Evolutionary conservation across 2,113 vertebrate species (phyloP).

Genomic region (Proterorhinus semilunaris): DNA sequence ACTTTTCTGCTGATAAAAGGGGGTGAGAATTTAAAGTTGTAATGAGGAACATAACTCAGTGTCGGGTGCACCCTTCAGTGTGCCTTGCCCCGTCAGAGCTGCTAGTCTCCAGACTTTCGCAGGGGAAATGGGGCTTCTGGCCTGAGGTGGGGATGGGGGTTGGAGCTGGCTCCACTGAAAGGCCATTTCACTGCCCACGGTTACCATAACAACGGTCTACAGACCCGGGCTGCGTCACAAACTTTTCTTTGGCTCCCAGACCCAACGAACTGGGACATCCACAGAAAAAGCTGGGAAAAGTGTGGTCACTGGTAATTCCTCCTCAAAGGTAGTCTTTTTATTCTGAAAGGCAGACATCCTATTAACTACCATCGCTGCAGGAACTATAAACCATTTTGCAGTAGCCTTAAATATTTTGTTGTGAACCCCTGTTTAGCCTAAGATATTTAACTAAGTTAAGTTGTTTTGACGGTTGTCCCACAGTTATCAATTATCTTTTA

Average conservation of each 20-base stretch:
- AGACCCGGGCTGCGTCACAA: conserved; percentile 65
- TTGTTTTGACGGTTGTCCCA: no score
- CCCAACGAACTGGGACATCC: conserved; percentile 25
- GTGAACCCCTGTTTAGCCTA: no score
- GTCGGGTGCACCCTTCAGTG: conserved; percentile 30
- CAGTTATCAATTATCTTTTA: no score
- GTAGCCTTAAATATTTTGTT: no score
- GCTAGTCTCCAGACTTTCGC: conserved; percentile 47
- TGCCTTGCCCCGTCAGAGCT: conserved; percentile 15
- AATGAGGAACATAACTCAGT: conserved; percentile 30
- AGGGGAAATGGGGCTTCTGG: conserved; percentile 59
- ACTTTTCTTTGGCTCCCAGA: conserved; percentile 63
- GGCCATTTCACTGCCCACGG: conserved; percentile 74
- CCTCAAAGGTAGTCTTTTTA: background rate
- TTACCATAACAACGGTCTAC: conserved; percentile 73
- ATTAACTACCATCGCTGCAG: no score
- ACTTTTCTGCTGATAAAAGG: conserved; percentile 19
- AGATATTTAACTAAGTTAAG: no score
- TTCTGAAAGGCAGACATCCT: no score
- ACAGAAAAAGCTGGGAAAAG: conserved; percentile 26
- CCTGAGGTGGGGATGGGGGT: conserved; percentile 60
- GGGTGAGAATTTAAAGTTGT: conserved; percentile 12
- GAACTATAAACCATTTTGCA: no score
- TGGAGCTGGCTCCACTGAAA: conserved; percentile 55
- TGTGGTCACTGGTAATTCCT: conserved; percentile 12